Conservation (phyloP, 2,888 invertebrate genomes). For the Didymodactylos carnosus region DNA sequence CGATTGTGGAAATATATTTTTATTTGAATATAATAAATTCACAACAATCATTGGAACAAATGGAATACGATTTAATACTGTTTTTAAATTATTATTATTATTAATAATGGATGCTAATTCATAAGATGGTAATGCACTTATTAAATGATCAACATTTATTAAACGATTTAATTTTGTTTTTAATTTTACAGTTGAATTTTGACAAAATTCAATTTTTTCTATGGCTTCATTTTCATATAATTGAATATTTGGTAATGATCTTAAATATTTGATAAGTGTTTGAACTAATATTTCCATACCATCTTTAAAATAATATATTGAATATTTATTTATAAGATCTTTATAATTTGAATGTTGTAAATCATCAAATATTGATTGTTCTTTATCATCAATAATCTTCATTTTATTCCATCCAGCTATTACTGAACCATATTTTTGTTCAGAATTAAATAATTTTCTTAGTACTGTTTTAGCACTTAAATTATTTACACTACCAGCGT, state of each 20-base stretch:
- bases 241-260: neutral
- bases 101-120: neutral
- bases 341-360: neutral
- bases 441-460: conserved; percentile 3
- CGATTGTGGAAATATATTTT: conserved; percentile 3
- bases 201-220: neutral
- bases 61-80: neutral
- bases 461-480: conserved; percentile 6
- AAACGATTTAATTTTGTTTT: neutral
- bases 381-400: neutral
- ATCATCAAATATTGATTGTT: neutral
- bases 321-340: neutral
- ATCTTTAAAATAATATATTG: neutral
- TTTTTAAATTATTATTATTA: neutral
- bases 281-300: neutral
- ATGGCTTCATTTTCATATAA: neutral
- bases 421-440: conserved; percentile 2
- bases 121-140: neutral
- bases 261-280: neutral
- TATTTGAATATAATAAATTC: conserved; percentile 1
- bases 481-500: conserved; percentile 3
- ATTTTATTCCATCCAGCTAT: neutral
- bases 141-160: neutral
- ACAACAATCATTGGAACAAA: conserved; percentile 9
- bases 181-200: neutral